These are phyloP conservation scores for Chironomus tentans DNA, from an alignment of 2,888 invertebrate genomes.

Conservation along the genomic window DNA sequence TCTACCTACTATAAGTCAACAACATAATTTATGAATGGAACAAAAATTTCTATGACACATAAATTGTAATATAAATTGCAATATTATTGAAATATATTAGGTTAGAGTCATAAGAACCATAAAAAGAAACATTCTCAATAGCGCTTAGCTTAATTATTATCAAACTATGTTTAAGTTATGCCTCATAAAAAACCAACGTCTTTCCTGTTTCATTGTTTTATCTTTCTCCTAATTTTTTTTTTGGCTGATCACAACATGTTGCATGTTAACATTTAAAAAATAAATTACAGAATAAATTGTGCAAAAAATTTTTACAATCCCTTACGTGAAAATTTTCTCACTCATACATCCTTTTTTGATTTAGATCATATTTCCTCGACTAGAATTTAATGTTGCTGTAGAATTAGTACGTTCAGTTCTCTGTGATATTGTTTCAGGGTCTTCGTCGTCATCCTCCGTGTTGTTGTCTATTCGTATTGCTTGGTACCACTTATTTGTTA, in stretches of 20 bases:
- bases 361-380: conserved; percentile 15
- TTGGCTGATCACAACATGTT: not conserved
- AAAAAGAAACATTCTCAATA: not conserved
- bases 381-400: conserved; percentile 9
- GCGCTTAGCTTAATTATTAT: not conserved
- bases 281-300: not conserved
- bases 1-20: not conserved
- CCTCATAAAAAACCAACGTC: not conserved
- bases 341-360: too few species aligned
- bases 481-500: conserved; percentile 96
- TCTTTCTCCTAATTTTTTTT: not conserved
- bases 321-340: not conserved
- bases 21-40: not conserved
- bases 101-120: not conserved
- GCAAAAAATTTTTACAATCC: not conserved
- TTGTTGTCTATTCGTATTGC: conserved; percentile 64
- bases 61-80: not conserved
- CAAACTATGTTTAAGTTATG: not conserved
- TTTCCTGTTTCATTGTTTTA: not conserved
- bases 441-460: not conserved
- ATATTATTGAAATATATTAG: not conserved
- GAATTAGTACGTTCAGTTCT: conserved; percentile 24
- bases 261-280: not conserved
- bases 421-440: conserved; percentile 21
- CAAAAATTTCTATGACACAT: not conserved